A percentile compares a stretch with the other conserved stretches of the same genome.
Conservation (phyloP, 2,113 vertebrate species). For the Pristiophorus japonicus region DNA sequence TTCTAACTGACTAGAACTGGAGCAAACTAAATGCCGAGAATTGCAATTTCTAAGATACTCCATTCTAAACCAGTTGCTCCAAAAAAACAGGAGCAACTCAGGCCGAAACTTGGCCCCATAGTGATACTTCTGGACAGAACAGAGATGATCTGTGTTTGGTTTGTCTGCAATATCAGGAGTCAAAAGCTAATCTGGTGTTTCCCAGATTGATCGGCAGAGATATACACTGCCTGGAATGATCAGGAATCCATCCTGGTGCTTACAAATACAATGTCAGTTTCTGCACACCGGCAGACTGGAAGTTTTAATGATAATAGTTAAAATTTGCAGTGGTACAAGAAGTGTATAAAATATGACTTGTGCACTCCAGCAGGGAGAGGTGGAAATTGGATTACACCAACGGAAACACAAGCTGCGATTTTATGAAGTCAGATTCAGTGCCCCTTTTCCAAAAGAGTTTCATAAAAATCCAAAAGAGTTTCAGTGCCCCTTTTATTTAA, state of each 20-base stretch:
- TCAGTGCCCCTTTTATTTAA: conserved; percentile 22
- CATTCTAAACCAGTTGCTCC: no score
- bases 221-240: not conserved
- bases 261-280: not conserved
- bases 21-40: no score
- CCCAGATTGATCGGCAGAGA: not conserved
- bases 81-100: no score
- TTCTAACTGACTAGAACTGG: no score
- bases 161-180: not conserved
- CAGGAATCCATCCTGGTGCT: not conserved
- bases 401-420: conserved; percentile 10
- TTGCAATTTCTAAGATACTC: no score
- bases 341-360: not conserved
- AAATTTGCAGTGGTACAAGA: not conserved
- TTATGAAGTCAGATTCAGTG: conserved; percentile 20
- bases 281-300: not conserved
- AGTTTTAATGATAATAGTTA: not conserved
- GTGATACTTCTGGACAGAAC: no score
- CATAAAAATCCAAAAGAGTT: no score
- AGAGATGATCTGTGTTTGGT: not conserved
- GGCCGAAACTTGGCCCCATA: no score
- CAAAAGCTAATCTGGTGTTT: not conserved
- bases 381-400: not conserved
- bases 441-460: no score
- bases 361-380: not conserved